Percentiles rank a stretch among this genome's conserved stretches.
Evolutionary conservation across 37 sponge, comb jelly and placozoan species (phyloP).

Genomic region (Spongia lamella): DNA sequence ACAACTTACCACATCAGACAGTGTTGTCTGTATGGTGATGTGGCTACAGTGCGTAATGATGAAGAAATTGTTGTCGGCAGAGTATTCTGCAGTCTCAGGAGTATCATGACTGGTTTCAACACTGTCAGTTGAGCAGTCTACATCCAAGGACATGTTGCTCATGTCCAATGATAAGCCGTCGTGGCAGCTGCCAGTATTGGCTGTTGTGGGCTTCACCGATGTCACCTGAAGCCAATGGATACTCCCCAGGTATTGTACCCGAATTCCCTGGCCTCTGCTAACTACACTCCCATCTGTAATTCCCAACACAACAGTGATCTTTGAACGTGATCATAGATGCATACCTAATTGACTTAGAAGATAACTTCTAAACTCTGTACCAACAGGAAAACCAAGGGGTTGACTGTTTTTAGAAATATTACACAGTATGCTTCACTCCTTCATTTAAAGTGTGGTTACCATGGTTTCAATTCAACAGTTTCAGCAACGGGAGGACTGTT

Average conservation of each 20-base stretch:
- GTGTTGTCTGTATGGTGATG: too few species aligned
- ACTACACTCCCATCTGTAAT: constrained; percentile 46
- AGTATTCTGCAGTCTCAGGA: too few species aligned
- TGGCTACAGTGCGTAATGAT: neutral
- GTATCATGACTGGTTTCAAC: neutral
- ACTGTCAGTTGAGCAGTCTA: neutral
- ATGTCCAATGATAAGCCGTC: neutral
- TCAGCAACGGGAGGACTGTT: constrained; percentile 28
- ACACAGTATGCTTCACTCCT: neutral
- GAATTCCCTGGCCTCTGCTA: constrained; percentile 13
- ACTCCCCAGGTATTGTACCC: constrained; percentile 44
- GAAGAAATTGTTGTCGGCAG: neutral
- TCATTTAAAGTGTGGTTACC: too few species aligned
- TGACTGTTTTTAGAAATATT: neutral
- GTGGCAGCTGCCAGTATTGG: neutral
- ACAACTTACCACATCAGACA: neutral
- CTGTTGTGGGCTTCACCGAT: neutral
- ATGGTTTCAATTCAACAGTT: constrained; percentile 17
- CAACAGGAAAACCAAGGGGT: constrained; percentile 4
- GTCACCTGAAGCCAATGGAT: constrained; percentile 11
- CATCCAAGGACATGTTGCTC: neutral
- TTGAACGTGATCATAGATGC: neutral
- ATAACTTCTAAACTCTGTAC: constrained; percentile 58
- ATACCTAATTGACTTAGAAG: constrained; percentile 37
- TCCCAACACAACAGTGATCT: neutral